Evolutionary conservation across 2,113 vertebrate genomes (phyloP), one percentile per base, ranked within the genome.

Genomic region (Alectura lathami): DNA sequence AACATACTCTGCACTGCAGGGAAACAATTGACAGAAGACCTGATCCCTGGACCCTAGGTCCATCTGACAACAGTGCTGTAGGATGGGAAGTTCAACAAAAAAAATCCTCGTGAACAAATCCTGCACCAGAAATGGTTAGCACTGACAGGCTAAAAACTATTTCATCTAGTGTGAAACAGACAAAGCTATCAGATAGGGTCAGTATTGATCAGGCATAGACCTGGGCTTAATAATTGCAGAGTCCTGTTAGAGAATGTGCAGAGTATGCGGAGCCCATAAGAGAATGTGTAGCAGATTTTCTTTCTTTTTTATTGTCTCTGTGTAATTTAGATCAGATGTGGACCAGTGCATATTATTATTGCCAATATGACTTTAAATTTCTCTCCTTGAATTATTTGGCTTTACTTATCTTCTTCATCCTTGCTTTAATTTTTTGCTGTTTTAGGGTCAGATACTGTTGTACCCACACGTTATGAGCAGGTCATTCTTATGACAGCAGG

Each of bases 241-340:
- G 42, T 50, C 75, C 57, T 74, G 62, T 77, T 81, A 43, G n/a
- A n/a, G n/a, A n/a, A n/a, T n/a, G n/a, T n/a, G n/a, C n/a, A n/a
- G n/a, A n/a, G n/a, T n/a, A n/a, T n/a, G n/a, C n/a, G n/a, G n/a
- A n/a, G n/a, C n/a, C n/a, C n/a, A n/a, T n/a, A n/a, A n/a, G n/a
- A n/a, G 60, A 94, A 93, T 62, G 86, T 85, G 73, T 62, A 91
- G 38, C 86, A 70, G 94, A 88, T 94, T 74, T 84, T 86, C 80
- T 96, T 96, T 96, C 85, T 91, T 97, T 96, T 96, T 96, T 83
- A 97, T 97, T 96, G 95, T 94, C 93, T 96, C 89, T 63, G 75
- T 93, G 86, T 91, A 86, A 94, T 96, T 96, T 82, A 83, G 85
- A 96, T 43, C 47, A 95, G 90, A 96, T 95, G 79, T 89, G 87